Percentiles rank a stretch among this genome's conserved stretches.
phyloP scores from a whole-genome alignment of 2,113 vertebrate genomes.

The Pituophis catenifer region DNA sequence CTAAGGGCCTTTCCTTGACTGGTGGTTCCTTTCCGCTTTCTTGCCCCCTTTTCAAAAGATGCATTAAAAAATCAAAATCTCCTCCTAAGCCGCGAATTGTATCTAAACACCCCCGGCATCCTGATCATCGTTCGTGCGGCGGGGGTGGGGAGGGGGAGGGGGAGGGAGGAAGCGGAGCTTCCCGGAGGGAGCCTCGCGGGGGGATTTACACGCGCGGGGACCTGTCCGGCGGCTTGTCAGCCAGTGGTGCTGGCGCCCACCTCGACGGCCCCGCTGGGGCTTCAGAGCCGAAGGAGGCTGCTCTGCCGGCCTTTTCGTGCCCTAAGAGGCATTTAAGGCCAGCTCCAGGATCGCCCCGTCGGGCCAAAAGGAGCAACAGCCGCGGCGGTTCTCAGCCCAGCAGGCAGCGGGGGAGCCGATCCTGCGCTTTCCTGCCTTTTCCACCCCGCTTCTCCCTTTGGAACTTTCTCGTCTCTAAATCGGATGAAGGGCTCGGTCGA shows the following conservation, averaged over 20 bases:
- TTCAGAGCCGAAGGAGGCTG: neutral
- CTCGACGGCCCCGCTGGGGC: neutral
- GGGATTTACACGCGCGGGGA: neutral
- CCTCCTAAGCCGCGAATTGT: neutral
- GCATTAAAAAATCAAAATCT: neutral
- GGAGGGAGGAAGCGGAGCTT: neutral
- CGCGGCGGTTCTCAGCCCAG: neutral
- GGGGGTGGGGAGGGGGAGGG: too few relatives aligned
- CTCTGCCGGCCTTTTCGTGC: neutral
- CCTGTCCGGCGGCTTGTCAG: neutral
- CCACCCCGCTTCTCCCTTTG: neutral
- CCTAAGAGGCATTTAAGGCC: neutral
- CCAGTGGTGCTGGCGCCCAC: neutral
- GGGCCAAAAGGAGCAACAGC: too few relatives aligned
- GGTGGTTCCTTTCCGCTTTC: neutral
- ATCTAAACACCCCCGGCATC: too few relatives aligned
- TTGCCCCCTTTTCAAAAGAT: too few relatives aligned
- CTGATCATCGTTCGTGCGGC: neutral
- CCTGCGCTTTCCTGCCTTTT: neutral
- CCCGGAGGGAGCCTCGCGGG: neutral
- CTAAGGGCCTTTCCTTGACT: neutral
- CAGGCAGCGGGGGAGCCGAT: neutral
- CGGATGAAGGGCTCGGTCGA: conserved; percentile 27
- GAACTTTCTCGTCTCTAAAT: neutral
- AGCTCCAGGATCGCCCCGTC: neutral